Conservation (phyloP, 2,113 vertebrate genomes). For the Lagopus leucura region DNA sequence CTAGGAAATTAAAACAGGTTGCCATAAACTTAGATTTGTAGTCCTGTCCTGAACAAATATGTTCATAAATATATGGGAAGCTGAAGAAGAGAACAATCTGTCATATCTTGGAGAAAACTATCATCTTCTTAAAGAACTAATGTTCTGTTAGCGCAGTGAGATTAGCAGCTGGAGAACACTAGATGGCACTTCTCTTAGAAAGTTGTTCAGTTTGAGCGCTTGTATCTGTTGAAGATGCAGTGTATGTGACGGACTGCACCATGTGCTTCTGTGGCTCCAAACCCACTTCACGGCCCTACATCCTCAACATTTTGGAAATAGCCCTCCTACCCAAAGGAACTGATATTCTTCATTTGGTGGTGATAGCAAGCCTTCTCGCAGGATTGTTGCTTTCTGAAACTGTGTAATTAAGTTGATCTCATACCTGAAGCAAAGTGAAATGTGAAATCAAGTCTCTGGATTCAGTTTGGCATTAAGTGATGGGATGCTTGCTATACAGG, state of each 20-base stretch:
- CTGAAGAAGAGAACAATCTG: neutral
- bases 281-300: neutral
- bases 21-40: neutral
- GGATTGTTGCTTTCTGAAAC: neutral
- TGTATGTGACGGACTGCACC: accelerated
- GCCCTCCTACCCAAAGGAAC: neutral
- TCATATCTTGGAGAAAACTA: neutral
- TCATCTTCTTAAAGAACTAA: neutral
- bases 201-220: neutral
- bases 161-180: neutral
- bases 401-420: neutral
- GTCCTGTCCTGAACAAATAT: neutral
- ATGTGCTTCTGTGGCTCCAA: neutral
- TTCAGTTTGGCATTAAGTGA: neutral
- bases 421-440: neutral
- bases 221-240: neutral
- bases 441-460: neutral
- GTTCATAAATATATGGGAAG: neutral
- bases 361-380: neutral
- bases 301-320: neutral
- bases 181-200: neutral
- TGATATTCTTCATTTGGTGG: accelerated
- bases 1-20: conserved; percentile 3
- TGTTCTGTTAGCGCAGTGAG: neutral
- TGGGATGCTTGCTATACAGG: accelerated